Conservation (phyloP, 2,113 vertebrate species). For the Gopherus evgoodei region DNA sequence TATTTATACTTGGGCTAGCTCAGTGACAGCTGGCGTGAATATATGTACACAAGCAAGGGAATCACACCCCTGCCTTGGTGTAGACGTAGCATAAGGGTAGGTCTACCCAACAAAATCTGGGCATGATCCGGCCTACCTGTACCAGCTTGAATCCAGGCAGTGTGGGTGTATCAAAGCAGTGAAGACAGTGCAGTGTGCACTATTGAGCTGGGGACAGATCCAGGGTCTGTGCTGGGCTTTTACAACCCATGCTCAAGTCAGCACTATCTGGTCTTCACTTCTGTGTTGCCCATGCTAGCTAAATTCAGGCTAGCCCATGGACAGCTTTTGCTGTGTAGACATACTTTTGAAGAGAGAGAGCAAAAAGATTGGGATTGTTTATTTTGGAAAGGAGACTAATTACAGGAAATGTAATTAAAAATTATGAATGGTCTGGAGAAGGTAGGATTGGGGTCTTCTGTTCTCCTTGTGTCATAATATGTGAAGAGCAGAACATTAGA, state of each 20-base stretch:
- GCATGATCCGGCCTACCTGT: not conserved
- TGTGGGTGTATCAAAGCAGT: not conserved
- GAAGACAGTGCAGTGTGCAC: not conserved
- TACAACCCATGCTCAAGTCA: not conserved
- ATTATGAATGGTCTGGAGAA: slow-evolving; percentile 30
- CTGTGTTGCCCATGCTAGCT: not conserved
- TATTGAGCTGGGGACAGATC: not conserved
- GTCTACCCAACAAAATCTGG: not conserved
- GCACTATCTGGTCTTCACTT: not conserved
- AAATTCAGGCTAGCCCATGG: not conserved
- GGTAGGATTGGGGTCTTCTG: slow-evolving; percentile 32
- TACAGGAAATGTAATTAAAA: slow-evolving; percentile 8
- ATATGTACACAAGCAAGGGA: not conserved
- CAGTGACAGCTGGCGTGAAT: not conserved
- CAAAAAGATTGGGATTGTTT: slow-evolving; percentile 3
- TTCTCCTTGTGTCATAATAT: not conserved
- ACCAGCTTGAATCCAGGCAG: no score
- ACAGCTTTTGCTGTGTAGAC: not conserved
- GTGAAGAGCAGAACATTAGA: not conserved
- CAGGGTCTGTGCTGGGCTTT: not conserved
- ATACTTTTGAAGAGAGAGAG: not conserved
- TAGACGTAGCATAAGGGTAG: not conserved
- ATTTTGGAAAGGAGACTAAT: slow-evolving; percentile 10
- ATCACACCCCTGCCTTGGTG: not conserved
- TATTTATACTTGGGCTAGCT: not conserved